A percentile compares a stretch with the other conserved stretches of the same genome.
Conservation (phyloP, 2,888 invertebrate genomes). For the Trichopoda pennipes region DNA sequence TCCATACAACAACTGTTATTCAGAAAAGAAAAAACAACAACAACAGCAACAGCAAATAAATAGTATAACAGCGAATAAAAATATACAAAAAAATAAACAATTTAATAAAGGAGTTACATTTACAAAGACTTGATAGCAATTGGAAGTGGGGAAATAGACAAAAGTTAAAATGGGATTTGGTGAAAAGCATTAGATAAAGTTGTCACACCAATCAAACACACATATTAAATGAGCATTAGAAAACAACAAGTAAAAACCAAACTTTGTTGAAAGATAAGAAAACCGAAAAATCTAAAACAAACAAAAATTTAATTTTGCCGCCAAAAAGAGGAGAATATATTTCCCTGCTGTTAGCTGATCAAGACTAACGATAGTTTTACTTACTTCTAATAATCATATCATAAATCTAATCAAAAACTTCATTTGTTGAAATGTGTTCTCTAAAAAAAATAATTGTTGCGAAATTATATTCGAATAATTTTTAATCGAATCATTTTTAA, state of each 20-base stretch:
- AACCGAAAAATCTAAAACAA: background rate
- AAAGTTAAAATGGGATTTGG: background rate
- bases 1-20: slow-evolving; percentile 2
- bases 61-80: background rate
- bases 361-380: no score
- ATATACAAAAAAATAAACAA: background rate
- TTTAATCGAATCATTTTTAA: no score
- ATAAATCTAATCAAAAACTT: no score
- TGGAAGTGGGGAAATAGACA: background rate
- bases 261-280: background rate
- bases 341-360: no score
- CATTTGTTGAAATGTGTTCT: no score
- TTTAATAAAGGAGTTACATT: background rate
- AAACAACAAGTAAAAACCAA: background rate
- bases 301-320: no score
- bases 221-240: background rate
- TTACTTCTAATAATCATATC: no score
- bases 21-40: background rate
- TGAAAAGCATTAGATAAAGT: background rate
- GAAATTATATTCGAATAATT: no score
- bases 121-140: background rate
- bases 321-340: no score
- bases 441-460: no score
- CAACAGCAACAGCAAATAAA: background rate
- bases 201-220: background rate